Conservation (phyloP, 1,140 invertebrate genomes). For the Steinernema feltiae region DNA sequence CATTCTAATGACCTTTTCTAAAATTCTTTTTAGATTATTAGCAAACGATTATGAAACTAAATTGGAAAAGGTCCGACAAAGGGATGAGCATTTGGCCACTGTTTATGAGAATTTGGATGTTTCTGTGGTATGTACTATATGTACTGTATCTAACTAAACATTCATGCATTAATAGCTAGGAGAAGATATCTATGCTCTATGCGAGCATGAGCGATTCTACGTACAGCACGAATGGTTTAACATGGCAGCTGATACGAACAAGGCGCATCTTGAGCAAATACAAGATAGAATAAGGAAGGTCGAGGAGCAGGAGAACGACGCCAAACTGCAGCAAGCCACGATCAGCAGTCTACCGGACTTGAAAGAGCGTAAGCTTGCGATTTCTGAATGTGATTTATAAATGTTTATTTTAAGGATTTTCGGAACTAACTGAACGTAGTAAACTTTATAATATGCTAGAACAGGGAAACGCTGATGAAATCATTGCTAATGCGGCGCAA, state of each 20-base stretch:
- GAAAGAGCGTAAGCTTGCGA: neutral
- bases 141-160: neutral
- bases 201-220: neutral
- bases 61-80: no score
- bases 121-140: neutral
- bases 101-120: no score
- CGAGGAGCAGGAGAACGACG: neutral
- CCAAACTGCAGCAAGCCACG: neutral
- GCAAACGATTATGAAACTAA: no score
- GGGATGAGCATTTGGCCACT: no score
- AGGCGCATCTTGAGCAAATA: neutral
- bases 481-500: no score
- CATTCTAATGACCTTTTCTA: no score
- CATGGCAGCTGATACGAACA: neutral
- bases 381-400: no score
- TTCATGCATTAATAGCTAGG: neutral
- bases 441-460: no score
- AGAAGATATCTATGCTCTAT: neutral
- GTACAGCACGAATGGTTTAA: conserved; percentile 7
- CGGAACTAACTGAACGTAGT: no score
- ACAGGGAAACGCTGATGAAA: no score
- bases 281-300: neutral
- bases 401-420: no score
- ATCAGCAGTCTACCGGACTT: neutral
- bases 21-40: no score